These are phyloP conservation scores for Bungarus multicinctus DNA, from an alignment of 2,113 vertebrate genomes.

Conservation along the genomic window DNA sequence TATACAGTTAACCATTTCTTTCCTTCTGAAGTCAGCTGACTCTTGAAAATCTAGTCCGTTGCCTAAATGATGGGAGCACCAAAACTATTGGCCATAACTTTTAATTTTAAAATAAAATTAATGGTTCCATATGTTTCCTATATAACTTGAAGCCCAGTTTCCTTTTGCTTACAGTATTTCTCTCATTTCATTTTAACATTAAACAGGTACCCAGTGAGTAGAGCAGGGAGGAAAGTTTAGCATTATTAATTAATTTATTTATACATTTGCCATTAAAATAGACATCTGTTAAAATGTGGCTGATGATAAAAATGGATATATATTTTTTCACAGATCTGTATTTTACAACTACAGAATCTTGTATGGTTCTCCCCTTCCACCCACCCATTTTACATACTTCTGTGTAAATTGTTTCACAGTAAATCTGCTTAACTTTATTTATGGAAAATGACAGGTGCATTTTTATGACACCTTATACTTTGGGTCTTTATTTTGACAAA, in stretches of 20 bases:
- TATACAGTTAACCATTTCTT: background rate
- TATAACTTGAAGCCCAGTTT: slow-evolving; percentile 13
- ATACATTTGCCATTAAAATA: slow-evolving; percentile 47
- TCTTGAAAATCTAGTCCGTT: background rate
- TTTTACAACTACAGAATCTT: slow-evolving; percentile 49
- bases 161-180: background rate
- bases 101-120: background rate
- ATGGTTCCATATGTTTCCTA: background rate
- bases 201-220: slow-evolving; percentile 23
- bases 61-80: background rate
- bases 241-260: slow-evolving; percentile 57
- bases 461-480: slow-evolving; percentile 59
- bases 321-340: slow-evolving; percentile 53
- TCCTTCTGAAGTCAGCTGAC: background rate
- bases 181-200: slow-evolving; percentile 27
- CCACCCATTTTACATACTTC: slow-evolving; percentile 50
- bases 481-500: slow-evolving; percentile 58
- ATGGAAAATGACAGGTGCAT: slow-evolving; percentile 54
- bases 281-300: slow-evolving; percentile 57
- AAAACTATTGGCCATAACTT: slow-evolving; percentile 4
- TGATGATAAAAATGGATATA: slow-evolving; percentile 53
- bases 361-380: slow-evolving; percentile 50
- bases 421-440: slow-evolving; percentile 65
- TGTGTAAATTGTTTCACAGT: slow-evolving; percentile 61
- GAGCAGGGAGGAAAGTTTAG: slow-evolving; percentile 20